A percentile compares a stretch with the other conserved stretches of the same genome.
Conservation (phyloP, 2,888 invertebrate genomes). For the Aphidoletes aphidimyza region DNA sequence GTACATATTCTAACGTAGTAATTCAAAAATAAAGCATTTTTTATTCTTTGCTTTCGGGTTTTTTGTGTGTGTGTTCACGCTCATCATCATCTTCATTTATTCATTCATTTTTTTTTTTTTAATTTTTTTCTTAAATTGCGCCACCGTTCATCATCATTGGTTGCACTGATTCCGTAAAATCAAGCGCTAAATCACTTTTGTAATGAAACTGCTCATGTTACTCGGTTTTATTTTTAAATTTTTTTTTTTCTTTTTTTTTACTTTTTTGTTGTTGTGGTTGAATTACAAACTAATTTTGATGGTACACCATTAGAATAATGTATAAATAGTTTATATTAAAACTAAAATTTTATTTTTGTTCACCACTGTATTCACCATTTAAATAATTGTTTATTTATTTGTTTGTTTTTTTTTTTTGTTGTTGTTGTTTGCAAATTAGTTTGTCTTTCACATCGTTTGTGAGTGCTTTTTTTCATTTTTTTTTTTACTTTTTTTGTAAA, state of each 20-base stretch:
- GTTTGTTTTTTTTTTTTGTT: neutral
- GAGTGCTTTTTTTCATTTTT: no score
- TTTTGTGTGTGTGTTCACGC: no score
- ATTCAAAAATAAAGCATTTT: constrained; percentile 1
- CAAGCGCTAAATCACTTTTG: neutral
- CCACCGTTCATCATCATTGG: neutral
- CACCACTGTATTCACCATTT: neutral
- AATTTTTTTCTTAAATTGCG: no score
- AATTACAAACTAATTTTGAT: neutral
- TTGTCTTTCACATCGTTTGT: neutral
- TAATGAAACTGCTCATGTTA: constrained; percentile 2
- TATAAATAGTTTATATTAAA: constrained; percentile 7
- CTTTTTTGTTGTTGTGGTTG: neutral
- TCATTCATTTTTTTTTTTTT: no score
- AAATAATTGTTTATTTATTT: neutral
- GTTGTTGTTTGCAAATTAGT: constrained; percentile 13
- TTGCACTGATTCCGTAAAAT: neutral
- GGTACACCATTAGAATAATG: no score
- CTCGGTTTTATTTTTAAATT: no score
- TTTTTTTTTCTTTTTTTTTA: neutral
- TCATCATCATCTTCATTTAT: no score
- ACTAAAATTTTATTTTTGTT: neutral
- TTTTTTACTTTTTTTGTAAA: constrained; percentile 1
- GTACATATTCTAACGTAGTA: neutral
- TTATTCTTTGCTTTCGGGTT: neutral